Percentiles rank a stretch among this genome's conserved stretches.
Evolutionary conservation across 1,140 invertebrate genomes (phyloP).

Genomic region (Trialeurodes vaporariorum): DNA sequence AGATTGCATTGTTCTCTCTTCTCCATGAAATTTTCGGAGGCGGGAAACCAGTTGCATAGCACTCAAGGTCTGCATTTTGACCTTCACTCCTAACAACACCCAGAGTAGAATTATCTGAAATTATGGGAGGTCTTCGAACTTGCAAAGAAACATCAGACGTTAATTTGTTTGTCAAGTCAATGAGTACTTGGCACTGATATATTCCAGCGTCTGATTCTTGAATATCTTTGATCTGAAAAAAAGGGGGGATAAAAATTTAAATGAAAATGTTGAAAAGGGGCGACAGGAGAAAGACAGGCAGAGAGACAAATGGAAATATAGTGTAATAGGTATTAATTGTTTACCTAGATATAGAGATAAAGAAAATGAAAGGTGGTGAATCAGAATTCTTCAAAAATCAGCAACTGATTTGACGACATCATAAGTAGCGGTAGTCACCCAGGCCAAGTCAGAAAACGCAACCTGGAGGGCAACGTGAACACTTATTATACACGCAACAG

Average conservation of each 20-base stretch:
- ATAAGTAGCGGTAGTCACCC: too few relatives aligned
- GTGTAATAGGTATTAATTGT: neutral
- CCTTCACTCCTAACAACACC: slow-evolving; percentile 72
- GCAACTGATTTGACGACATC: too few relatives aligned
- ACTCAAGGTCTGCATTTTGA: slow-evolving; percentile 65
- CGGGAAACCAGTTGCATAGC: slow-evolving; percentile 76
- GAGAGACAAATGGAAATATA: neutral
- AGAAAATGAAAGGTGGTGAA: slow-evolving; percentile 5
- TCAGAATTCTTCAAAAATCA: too few relatives aligned
- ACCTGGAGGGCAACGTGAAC: too few relatives aligned
- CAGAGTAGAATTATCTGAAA: slow-evolving; percentile 83
- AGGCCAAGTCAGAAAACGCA: too few relatives aligned
- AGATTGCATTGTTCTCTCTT: slow-evolving; percentile 81
- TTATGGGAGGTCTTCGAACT: slow-evolving; percentile 74
- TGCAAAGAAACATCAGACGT: slow-evolving; percentile 71
- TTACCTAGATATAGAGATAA: neutral
- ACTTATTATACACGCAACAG: too few relatives aligned
- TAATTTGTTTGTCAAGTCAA: slow-evolving; percentile 55
- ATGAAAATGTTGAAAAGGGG: neutral
- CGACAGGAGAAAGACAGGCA: neutral
- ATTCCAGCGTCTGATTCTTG: slow-evolving; percentile 85
- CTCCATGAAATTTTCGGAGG: slow-evolving; percentile 77
- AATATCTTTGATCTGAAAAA: slow-evolving; percentile 73
- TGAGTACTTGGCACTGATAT: slow-evolving; percentile 77
- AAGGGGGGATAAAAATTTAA: neutral